These are phyloP conservation scores for Morphnarchus princeps DNA, from an alignment of 2,113 vertebrate genomes.

Conservation along the genomic window DNA sequence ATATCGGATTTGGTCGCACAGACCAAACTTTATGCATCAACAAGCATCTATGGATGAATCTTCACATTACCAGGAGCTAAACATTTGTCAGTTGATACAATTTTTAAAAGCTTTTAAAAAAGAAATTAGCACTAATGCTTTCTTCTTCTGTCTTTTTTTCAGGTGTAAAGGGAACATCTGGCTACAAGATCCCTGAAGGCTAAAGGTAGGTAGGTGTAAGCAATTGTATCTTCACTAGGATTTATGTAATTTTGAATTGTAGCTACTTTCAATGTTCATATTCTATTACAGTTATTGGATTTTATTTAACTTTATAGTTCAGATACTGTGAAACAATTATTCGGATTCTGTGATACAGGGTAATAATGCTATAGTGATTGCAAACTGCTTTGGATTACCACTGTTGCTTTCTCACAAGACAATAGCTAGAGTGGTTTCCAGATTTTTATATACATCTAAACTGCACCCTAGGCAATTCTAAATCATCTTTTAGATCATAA, in stretches of 20 bases:
- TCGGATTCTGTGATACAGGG: neutral
- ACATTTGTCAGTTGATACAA: neutral
- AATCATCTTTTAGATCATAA: neutral
- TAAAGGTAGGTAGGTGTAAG: neutral
- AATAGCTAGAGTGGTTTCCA: neutral
- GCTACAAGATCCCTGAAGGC: neutral
- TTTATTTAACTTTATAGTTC: neutral
- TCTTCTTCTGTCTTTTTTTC: neutral
- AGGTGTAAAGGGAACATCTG: neutral
- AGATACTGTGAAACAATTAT: too few relatives aligned
- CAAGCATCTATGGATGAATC: neutral
- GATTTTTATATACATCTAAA: neutral
- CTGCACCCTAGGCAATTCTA: neutral
- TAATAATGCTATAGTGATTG: neutral
- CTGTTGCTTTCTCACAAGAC: neutral
- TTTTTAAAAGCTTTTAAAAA: neutral
- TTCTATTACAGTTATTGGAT: neutral
- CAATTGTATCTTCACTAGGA: neutral
- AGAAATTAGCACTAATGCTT: neutral
- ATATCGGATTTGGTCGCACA: neutral
- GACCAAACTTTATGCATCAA: neutral
- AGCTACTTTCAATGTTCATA: neutral
- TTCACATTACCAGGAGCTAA: neutral
- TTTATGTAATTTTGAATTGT: neutral
- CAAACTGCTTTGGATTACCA: neutral